These are phyloP conservation scores for Tragopan temminckii DNA, from an alignment of 2,797 vertebrate genomes.

Conservation along the genomic window DNA sequence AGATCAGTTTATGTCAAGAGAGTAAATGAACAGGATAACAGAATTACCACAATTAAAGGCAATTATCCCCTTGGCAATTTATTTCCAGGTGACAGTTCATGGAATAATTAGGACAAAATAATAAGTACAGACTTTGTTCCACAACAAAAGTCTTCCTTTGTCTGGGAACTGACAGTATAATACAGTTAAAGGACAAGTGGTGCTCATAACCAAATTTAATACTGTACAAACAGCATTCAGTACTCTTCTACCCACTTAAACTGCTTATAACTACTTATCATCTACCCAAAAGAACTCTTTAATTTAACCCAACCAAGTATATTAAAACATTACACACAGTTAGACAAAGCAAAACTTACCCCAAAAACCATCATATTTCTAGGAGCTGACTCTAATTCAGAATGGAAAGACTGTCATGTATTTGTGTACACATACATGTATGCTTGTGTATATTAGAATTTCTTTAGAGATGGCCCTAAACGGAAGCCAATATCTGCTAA, in stretches of 20 bases:
- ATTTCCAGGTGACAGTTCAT: neutral
- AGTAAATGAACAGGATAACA: neutral
- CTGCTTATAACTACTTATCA: neutral
- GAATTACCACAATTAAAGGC: neutral
- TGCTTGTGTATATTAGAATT: neutral
- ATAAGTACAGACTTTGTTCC: neutral
- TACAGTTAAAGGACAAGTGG: neutral
- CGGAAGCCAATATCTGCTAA: neutral
- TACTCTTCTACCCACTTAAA: neutral
- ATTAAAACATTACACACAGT: neutral
- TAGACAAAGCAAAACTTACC: neutral
- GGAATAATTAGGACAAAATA: neutral
- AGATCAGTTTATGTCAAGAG: neutral
- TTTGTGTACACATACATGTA: accelerated
- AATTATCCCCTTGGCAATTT: neutral
- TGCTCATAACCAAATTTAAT: neutral
- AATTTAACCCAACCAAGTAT: neutral
- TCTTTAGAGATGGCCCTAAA: neutral
- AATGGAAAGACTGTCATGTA: neutral
- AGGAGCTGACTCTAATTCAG: neutral
- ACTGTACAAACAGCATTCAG: neutral
- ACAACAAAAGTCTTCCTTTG: neutral
- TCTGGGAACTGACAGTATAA: neutral
- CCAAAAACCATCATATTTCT: neutral
- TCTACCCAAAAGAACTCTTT: neutral